Conservation (phyloP, 2,888 invertebrate genomes). For the Habrosyne pyritoides region DNA sequence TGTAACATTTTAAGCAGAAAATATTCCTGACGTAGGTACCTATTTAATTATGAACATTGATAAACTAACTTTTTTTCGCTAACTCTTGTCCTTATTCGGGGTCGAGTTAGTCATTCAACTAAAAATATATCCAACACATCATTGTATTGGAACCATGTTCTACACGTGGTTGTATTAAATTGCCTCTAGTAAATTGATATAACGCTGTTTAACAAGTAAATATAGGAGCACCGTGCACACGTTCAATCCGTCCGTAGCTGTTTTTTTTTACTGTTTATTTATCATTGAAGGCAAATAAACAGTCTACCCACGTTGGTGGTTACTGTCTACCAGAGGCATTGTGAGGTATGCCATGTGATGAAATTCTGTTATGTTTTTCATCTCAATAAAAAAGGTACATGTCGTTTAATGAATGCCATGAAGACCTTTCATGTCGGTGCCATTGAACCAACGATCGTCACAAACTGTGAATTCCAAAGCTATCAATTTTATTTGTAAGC, state of each 20-base stretch:
- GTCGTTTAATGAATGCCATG: too few relatives aligned
- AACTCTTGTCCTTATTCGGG: background rate
- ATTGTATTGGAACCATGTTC: background rate
- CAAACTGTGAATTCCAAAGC: too few relatives aligned
- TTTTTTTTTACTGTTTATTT: background rate
- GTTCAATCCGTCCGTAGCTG: background rate
- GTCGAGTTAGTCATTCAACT: background rate
- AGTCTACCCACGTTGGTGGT: background rate
- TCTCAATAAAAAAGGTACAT: background rate
- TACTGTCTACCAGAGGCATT: background rate
- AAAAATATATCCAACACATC: background rate
- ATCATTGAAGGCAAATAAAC: background rate
- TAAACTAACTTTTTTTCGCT: too few relatives aligned
- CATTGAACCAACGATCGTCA: too few relatives aligned
- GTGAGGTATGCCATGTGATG: background rate
- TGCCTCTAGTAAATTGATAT: background rate
- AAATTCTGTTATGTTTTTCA: background rate
- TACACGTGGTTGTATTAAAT: background rate
- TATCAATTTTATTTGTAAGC: too few relatives aligned
- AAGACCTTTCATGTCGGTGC: too few relatives aligned
- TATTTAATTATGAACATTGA: too few relatives aligned
- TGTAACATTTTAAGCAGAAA: too few relatives aligned
- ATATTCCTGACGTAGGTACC: too few relatives aligned
- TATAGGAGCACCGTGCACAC: background rate
- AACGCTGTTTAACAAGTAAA: background rate